Conservation (phyloP, 2,888 invertebrate species). For the Archips crataeganus region DNA sequence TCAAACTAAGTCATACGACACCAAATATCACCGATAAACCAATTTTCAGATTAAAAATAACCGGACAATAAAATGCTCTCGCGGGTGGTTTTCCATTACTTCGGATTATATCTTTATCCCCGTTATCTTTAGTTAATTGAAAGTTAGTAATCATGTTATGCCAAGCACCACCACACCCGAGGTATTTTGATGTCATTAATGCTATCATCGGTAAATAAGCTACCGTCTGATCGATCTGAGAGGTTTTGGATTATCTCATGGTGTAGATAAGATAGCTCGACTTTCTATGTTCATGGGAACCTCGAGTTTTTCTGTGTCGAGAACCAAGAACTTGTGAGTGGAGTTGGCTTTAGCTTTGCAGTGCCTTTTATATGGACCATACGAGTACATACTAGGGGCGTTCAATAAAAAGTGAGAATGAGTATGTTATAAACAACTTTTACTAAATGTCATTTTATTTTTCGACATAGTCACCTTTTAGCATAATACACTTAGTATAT, state of each 20-base stretch:
- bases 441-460: too few species aligned
- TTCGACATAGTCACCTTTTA: too few species aligned
- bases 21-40: background rate
- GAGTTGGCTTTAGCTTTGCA: too few species aligned
- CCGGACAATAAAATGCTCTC: slow-evolving; percentile 7
- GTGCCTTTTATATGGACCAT: too few species aligned
- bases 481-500: too few species aligned
- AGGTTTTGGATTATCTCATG: slow-evolving; percentile 22
- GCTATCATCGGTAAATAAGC: slow-evolving; percentile 49
- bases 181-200: slow-evolving; percentile 43
- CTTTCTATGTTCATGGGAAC: slow-evolving; percentile 44
- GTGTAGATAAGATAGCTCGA: background rate
- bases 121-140: slow-evolving; percentile 62
- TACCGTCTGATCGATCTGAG: slow-evolving; percentile 30
- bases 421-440: too few species aligned
- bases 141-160: slow-evolving; percentile 55
- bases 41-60: background rate
- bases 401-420: too few species aligned
- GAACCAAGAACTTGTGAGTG: too few species aligned
- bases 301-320: background rate
- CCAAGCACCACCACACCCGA: slow-evolving; percentile 28
- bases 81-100: slow-evolving; percentile 60
- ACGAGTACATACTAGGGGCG: too few species aligned
- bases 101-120: slow-evolving; percentile 52
- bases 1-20: background rate